phyloP scores from a whole-genome alignment of 2,797 vertebrate genomes.

The Xiphophorus birchmanni region DNA sequence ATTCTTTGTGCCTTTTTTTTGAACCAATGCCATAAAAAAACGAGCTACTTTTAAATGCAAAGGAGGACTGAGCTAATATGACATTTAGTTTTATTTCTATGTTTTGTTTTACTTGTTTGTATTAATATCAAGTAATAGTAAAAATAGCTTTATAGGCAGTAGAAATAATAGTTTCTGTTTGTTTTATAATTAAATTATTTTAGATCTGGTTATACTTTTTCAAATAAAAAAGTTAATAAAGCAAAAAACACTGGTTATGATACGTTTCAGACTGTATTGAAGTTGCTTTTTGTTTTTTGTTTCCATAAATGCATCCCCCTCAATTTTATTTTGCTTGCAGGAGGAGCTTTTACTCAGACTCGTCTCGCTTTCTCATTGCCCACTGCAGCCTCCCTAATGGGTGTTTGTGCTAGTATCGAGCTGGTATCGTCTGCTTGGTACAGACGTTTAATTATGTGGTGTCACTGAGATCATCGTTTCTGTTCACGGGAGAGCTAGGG shows the following conservation, averaged over 20 bases:
- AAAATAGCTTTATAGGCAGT: neutral
- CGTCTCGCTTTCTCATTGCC: slow-evolving; percentile 23
- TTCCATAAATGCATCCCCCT: neutral
- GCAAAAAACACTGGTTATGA: neutral
- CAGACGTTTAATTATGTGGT: slow-evolving; percentile 60
- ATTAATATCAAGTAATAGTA: neutral
- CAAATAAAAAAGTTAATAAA: neutral
- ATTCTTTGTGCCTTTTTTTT: neutral
- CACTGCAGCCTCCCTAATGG: slow-evolving; percentile 45
- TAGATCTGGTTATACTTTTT: neutral
- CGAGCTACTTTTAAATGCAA: neutral
- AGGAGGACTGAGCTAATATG: neutral
- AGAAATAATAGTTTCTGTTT: neutral
- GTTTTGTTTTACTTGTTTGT: neutral
- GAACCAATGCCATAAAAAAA: neutral
- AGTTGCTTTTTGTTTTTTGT: neutral
- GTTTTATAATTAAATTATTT: neutral
- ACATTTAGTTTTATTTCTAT: neutral
- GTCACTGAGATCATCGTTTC: slow-evolving; percentile 45
- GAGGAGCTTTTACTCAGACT: slow-evolving; percentile 37
- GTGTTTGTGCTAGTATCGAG: slow-evolving; percentile 51
- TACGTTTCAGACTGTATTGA: slow-evolving; percentile 12
- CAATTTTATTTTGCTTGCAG: slow-evolving; percentile 36
- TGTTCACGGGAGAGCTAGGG: slow-evolving; percentile 24
- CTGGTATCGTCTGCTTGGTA: slow-evolving; percentile 37